Evolutionary conservation across 2,888 invertebrate genomes (phyloP), one percentile per base, ranked within the genome.

Genomic region (Nymphalis polychloros): DNA sequence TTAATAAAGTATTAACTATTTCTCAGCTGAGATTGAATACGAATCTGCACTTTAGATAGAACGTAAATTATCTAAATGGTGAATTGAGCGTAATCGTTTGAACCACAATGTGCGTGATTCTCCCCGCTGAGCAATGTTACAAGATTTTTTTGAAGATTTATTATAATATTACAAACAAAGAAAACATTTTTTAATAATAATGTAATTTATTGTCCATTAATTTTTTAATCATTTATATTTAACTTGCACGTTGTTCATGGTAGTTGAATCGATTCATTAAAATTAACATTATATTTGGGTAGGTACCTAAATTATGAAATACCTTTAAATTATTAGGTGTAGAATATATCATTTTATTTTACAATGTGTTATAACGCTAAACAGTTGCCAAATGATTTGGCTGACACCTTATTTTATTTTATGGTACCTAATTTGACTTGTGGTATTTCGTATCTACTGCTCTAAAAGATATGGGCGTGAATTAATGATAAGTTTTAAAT

Each of bases 341-440:
- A 60, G 59, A 63, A 65, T 59, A 20, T 46, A 57, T 61, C 66
- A 71, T 71, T 72, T 69, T 75, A 71, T 76, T 73, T 75, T 72
- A 74, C 62, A 57, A 73, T 64, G 73, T 74, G 72, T 69, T 70
- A 74, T 73, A 73, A 61, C 67, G 71, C 69, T 75, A 75, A 76
- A 67, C 72, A 72, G 75, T 78, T 75, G 75, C 74, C 71, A 73
- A 77, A 77, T 72, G 71, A 75, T 77, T 76, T 73, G 75, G 71
- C 70, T 75, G 59, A 67, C 68, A 63, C 69, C 71, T 69, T 68
- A 63, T 67, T 63, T 69, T 67, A 68, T 72, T 80, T 81, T 77
- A 78, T 75, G 73, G 72, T 71, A 70, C 76, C 73, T 75, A 81
- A 80, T 82, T 77, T 79, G 76, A 77, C 73, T 73, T 73, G 77